Evolutionary conservation across 2,113 vertebrate species (phyloP).

Genomic region (Odobenus rosmarus): DNA sequence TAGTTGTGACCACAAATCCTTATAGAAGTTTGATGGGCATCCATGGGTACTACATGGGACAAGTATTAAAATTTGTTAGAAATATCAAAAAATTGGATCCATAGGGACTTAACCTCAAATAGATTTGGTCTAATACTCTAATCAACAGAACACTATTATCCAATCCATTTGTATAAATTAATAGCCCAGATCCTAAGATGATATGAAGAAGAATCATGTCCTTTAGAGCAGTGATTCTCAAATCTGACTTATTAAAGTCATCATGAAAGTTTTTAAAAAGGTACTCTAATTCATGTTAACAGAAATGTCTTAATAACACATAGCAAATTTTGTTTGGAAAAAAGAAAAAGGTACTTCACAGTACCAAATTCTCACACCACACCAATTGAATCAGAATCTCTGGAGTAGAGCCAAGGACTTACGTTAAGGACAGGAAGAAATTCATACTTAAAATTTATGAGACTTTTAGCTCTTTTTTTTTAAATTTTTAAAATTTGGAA

Average conservation of each 20-base stretch:
- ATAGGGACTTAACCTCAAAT: neutral
- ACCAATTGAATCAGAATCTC: neutral
- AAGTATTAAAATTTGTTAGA: neutral
- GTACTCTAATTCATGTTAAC: neutral
- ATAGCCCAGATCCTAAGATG: neutral
- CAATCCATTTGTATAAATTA: neutral
- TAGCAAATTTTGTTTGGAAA: neutral
- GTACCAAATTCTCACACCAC: neutral
- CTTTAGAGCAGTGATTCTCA: neutral
- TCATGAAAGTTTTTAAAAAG: neutral
- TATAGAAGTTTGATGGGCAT: neutral
- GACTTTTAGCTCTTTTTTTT: neutral
- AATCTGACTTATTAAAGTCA: neutral
- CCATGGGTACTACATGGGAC: neutral
- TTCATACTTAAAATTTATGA: constrained; percentile 29
- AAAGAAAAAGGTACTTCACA: neutral
- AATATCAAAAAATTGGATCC: neutral
- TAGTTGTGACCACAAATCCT: neutral
- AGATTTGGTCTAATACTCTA: neutral
- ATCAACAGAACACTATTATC: neutral
- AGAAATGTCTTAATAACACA: neutral
- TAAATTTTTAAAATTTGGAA: neutral
- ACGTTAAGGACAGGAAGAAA: constrained; percentile 35
- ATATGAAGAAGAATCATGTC: neutral
- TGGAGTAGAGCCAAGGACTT: neutral